phyloP scores from a whole-genome alignment of 1,140 invertebrate genomes.

The Pygmarrhopalites habei region DNA sequence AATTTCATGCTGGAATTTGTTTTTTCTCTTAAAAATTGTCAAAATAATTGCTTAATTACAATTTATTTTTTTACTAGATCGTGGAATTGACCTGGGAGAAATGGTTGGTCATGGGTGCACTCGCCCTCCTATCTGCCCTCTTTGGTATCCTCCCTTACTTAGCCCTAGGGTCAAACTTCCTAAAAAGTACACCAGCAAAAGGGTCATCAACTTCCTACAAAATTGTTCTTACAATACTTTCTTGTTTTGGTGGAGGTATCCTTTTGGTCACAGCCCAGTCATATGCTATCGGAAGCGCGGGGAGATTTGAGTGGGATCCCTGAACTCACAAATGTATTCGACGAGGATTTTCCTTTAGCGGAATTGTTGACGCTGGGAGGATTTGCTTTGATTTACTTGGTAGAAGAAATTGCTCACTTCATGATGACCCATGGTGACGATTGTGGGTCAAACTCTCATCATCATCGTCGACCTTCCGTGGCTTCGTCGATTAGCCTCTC shows the following conservation, averaged over 20 bases:
- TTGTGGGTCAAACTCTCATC: constrained; percentile 28
- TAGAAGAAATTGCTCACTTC: constrained; percentile 67
- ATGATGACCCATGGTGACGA: constrained; percentile 45
- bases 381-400: constrained; percentile 76
- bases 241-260: constrained; percentile 85
- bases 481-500: too few species aligned
- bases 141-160: too few species aligned
- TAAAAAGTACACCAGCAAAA: too few species aligned
- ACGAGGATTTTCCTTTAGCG: constrained; percentile 54
- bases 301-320: constrained; percentile 48
- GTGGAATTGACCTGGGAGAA: too few species aligned
- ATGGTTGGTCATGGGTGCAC: too few species aligned
- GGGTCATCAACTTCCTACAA: too few species aligned
- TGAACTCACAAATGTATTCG: constrained; percentile 2
- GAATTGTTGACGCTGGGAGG: constrained; percentile 62
- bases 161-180: too few species aligned
- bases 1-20: too few species aligned
- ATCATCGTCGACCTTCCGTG: constrained; percentile 7
- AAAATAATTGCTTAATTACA: too few species aligned
- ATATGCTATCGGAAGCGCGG: constrained; percentile 79
- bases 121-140: too few species aligned
- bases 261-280: constrained; percentile 77
- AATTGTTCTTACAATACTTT: constrained; percentile 49
- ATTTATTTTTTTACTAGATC: too few species aligned
- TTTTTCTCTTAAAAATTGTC: too few species aligned